phyloP scores from a whole-genome alignment of 2,888 invertebrate genomes.

The Drosophila lacicola region DNA sequence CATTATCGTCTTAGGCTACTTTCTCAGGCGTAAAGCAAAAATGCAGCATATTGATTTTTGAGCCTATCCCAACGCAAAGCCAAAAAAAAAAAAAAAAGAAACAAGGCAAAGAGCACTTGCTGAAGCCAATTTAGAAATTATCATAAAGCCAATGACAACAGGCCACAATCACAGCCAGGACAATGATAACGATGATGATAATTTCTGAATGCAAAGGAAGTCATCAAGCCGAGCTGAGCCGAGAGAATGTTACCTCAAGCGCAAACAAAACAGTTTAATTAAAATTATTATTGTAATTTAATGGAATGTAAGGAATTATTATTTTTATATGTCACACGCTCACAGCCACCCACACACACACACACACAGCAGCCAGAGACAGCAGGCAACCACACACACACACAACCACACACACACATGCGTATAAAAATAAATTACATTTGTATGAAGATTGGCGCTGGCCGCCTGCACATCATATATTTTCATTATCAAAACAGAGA shows the following conservation, averaged over 20 bases:
- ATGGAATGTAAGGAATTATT: slow-evolving; percentile 79
- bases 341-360: slow-evolving; percentile 18
- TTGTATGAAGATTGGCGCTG: slow-evolving; percentile 79
- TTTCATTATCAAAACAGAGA: slow-evolving; percentile 82
- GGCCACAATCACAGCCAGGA: slow-evolving; percentile 44
- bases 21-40: slow-evolving; percentile 21
- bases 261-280: slow-evolving; percentile 78
- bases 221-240: slow-evolving; percentile 45
- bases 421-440: slow-evolving; percentile 79
- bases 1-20: slow-evolving; percentile 8
- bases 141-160: slow-evolving; percentile 55
- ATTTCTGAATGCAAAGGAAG: slow-evolving; percentile 51
- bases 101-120: slow-evolving; percentile 6
- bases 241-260: slow-evolving; percentile 62
- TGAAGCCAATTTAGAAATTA: slow-evolving; percentile 59
- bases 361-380: slow-evolving; percentile 16
- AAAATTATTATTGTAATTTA: slow-evolving; percentile 81
- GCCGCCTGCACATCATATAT: slow-evolving; percentile 80
- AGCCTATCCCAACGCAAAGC: slow-evolving; percentile 45
- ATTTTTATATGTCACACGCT: slow-evolving; percentile 63
- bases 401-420: slow-evolving; percentile 37
- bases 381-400: slow-evolving; percentile 33
- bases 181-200: slow-evolving; percentile 39
- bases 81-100: not conserved
- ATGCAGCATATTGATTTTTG: slow-evolving; percentile 57